Base-by-base conservation (phyloP, 2,113 vertebrate genomes). In the Hippocampus zosterae region DNA sequence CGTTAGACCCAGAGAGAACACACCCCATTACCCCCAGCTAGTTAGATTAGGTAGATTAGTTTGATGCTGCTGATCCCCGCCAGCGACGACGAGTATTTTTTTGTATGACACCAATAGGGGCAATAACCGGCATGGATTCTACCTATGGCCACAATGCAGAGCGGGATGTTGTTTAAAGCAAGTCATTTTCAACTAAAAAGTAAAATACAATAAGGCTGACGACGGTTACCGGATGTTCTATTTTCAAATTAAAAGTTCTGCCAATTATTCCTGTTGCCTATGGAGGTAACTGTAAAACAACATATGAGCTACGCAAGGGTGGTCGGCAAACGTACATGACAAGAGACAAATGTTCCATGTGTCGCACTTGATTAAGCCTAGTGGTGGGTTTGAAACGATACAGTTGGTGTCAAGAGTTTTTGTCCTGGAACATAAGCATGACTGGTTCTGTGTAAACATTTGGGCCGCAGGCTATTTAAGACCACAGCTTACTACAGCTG, bases 401-500 rank as follows among this genome's bases (percentile, higher is more conserved):
- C 8, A 40, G 33, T 62, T 1, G 19, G 8, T 40, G 33, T 62
- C 18, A 40, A 41, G 41, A 65, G 40, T 63, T 65, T n/a, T 52
- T 44, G 63, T 69, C 8, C 25, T 23, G 29, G 23, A 41, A 70
- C n/a, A 18, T 52, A 57, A 66, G 33, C 67, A 27, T 50, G 52
- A 3, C 29, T 70, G 8, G 23, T 55, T 73, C 60, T 70, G 48
- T 70, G 60, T 48, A 60, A 64, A 66, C 60, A 71, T 37, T 9
- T 42, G 72, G 70, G 42, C 55, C 27, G 65, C 23, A 63, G 50
- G 41, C 66, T 69, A 76, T 81, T 78, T 79, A 67, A 79, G 60
- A 81, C 59, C 44, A 66, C 23, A 63, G 77, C 72, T 78, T 53
- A 76, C 19, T 75, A 69, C 77, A 87, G 84, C 77, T 82, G 75